A percentile compares a stretch with the other conserved stretches of the same genome.
Conservation (phyloP, 2,888 invertebrate species). For the Seira sanloemensis region DNA sequence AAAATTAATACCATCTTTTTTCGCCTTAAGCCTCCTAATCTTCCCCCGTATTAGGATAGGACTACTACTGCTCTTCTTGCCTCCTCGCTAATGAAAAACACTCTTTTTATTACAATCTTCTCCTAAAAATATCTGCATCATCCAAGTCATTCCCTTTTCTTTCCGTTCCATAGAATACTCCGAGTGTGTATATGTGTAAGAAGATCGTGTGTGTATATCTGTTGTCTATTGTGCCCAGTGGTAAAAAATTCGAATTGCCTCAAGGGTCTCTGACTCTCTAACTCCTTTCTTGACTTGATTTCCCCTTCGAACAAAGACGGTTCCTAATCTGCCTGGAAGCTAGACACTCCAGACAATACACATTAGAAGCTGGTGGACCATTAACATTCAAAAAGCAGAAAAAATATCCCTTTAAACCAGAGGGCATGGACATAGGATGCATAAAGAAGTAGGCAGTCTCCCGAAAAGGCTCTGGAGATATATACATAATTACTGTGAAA, state of each 20-base stretch:
- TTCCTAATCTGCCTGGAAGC: background rate
- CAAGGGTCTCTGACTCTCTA: background rate
- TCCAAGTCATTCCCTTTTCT: background rate
- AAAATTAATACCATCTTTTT: constrained; percentile 22
- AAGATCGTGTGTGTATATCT: background rate
- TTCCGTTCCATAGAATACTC: too few species aligned
- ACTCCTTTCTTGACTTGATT: background rate
- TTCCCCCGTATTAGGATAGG: constrained; percentile 4
- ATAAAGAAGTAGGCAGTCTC: background rate
- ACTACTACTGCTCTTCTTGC: too few species aligned
- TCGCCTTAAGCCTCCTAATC: constrained; percentile 8
- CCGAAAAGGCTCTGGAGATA: background rate
- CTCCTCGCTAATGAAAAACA: background rate
- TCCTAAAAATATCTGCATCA: background rate
- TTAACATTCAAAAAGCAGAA: background rate
- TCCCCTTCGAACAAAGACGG: too few species aligned
- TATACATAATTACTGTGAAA: background rate
- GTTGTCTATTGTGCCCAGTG: background rate
- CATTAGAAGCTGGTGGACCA: background rate
- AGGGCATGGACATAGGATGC: background rate
- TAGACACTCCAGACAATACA: background rate
- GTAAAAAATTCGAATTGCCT: background rate
- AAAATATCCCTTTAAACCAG: background rate
- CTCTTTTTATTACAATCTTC: background rate
- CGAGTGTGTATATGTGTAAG: too few species aligned